Base-by-base conservation (phyloP, 2,888 invertebrate species). In the Conistra vaccinii region DNA sequence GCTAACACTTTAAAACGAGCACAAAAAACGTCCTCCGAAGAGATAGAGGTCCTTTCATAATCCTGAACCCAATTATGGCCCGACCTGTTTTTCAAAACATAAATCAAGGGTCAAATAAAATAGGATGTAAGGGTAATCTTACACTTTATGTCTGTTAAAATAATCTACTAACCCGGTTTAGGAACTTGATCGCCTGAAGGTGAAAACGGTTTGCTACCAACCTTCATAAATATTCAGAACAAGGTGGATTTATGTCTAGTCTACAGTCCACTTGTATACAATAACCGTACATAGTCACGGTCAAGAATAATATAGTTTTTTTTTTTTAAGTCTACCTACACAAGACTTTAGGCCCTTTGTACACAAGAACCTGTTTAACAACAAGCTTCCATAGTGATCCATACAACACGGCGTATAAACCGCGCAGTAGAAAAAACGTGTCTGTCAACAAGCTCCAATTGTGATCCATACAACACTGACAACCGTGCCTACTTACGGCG, bases 201-300 rank as follows among this genome's bases (percentile, higher is more conserved):
- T 76, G 51, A 66, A 73, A 68, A 51, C 17, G 55, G 61, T 82
- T 73, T 66, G 42, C 65, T 57, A 9, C 26, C n/a, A 53, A 55
- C 76, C 42, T 72, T 76, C 29, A 71, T 79, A 60, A 83, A 69
- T 84, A 80, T 84, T 70, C 45, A 73, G 23, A 60, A 66, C 35
- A 45, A 65, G 61, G 23, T 35, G 1, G 45, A 68, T 65, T 61
- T 32, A 42, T 55, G 45, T 61, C 39, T 69, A 45, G 45, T 70
- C 20, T 39, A 5, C 14, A n/a, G 20, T 17, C 12, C 62, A 42
- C 20, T 17, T n/a, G 32, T 45, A 23, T 55, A 42, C 5, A 29
- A 9, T 55, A 32, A 5, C 20, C 17, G 45, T 5, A 17, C 3
- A 29, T 67, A 23, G 4, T n/a, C 26, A 29, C 5, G 20, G 32